Conservation (phyloP, 2,113 vertebrate species). For the Bubalus kerabau region DNA sequence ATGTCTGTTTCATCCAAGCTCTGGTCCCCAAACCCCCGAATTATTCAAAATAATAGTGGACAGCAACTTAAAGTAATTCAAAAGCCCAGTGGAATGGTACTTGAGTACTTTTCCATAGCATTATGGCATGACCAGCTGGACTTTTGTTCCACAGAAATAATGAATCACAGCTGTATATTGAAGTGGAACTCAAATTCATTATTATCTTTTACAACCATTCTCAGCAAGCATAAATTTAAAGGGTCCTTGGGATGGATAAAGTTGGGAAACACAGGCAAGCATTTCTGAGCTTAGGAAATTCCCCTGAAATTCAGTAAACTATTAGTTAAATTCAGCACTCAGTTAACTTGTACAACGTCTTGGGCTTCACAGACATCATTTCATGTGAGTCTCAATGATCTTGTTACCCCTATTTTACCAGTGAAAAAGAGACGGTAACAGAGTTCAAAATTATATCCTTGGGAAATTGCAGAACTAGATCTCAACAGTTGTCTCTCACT, state of each 20-base stretch:
- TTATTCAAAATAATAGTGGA: neutral
- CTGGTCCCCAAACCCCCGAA: accelerated
- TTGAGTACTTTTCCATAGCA: neutral
- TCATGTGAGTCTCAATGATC: neutral
- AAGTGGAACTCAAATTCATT: neutral
- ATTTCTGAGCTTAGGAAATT: neutral
- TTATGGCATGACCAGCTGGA: neutral
- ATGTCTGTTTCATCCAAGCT: neutral
- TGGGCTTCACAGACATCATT: neutral
- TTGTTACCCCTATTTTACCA: neutral
- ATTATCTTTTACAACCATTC: neutral
- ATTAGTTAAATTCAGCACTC: neutral
- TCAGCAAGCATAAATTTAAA: neutral
- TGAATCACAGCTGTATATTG: neutral
- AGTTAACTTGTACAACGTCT: neutral
- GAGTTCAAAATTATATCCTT: neutral
- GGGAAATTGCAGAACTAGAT: neutral
- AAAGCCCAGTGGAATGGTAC: neutral
- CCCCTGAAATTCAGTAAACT: neutral
- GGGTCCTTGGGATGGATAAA: neutral
- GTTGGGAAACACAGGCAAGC: neutral
- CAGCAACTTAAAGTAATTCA: neutral
- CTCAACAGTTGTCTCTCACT: neutral
- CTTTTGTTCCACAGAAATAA: neutral
- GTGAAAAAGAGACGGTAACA: neutral